phyloP scores from a whole-genome alignment of 1,140 invertebrate genomes.

The Helicorthomorpha holstii region DNA sequence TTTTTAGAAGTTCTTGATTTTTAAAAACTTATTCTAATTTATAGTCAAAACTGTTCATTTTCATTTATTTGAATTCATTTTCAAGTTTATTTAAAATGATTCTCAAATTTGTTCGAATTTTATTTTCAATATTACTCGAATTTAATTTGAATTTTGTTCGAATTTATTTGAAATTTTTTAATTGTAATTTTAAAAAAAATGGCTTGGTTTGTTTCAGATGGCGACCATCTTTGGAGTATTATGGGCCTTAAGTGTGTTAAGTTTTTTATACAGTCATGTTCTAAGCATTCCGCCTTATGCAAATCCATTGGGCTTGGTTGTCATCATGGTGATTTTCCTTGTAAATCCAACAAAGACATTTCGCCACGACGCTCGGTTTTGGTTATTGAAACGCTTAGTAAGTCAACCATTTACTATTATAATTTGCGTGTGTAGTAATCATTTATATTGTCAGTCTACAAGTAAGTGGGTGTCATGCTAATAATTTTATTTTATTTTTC shows the following conservation, averaged over 20 bases:
- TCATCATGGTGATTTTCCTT: conserved; percentile 73
- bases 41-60: too few species aligned
- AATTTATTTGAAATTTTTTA: neutral
- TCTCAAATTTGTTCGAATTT: neutral
- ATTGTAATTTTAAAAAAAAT: neutral
- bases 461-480: neutral
- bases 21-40: neutral
- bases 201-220: conserved; percentile 29
- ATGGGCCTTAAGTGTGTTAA: conserved; percentile 65
- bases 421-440: neutral
- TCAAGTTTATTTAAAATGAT: too few species aligned
- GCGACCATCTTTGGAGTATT: conserved; percentile 87
- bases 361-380: conserved; percentile 63
- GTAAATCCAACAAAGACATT: conserved; percentile 88
- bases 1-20: too few species aligned
- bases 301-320: conserved; percentile 69
- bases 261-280: conserved; percentile 58
- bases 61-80: too few species aligned
- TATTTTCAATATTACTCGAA: neutral
- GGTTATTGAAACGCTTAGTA: conserved; percentile 38
- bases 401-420: conserved; percentile 15
- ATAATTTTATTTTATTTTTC: neutral
- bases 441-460: neutral
- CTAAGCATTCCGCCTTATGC: conserved; percentile 80
- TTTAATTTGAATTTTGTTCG: neutral